Evolutionary conservation across 2,888 invertebrate species (phyloP).

Genomic region (Phalera bucephala): DNA sequence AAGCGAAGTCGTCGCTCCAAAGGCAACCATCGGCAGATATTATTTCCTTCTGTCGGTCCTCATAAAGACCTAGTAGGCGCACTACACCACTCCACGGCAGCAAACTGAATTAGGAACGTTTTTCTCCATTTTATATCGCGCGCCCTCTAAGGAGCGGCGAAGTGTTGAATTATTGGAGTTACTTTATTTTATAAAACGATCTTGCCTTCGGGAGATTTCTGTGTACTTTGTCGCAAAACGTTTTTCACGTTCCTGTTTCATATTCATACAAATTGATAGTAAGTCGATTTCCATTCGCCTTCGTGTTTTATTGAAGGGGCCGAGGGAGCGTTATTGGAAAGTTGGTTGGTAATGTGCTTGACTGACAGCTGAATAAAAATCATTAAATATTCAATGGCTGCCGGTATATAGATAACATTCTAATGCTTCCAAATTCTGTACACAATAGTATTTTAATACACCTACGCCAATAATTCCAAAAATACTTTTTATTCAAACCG

Average conservation of each 20-base stretch:
- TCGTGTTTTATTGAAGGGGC: slow-evolving; percentile 20
- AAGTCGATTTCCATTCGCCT: slow-evolving; percentile 31
- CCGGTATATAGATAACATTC: no score
- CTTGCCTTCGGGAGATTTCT: slow-evolving; percentile 61
- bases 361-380: slow-evolving; percentile 18
- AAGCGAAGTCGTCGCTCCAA: slow-evolving; percentile 45
- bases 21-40: slow-evolving; percentile 59
- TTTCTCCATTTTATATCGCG: slow-evolving; percentile 75
- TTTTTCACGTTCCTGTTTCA: slow-evolving; percentile 48
- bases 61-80: slow-evolving; percentile 56
- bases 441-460: no score
- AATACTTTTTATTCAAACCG: no score
- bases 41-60: slow-evolving; percentile 57
- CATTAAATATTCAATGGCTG: background rate
- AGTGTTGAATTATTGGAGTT: slow-evolving; percentile 78
- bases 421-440: no score
- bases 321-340: slow-evolving; percentile 21
- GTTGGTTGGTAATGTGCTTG: slow-evolving; percentile 20
- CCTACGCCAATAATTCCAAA: no score
- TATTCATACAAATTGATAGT: slow-evolving; percentile 49
- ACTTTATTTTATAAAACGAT: slow-evolving; percentile 78
- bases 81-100: slow-evolving; percentile 57
- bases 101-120: slow-evolving; percentile 78
- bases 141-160: slow-evolving; percentile 66
- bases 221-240: slow-evolving; percentile 66